phyloP scores from a whole-genome alignment of 92 coral and sea anemone genomes.

The Blastomussa wellsi region DNA sequence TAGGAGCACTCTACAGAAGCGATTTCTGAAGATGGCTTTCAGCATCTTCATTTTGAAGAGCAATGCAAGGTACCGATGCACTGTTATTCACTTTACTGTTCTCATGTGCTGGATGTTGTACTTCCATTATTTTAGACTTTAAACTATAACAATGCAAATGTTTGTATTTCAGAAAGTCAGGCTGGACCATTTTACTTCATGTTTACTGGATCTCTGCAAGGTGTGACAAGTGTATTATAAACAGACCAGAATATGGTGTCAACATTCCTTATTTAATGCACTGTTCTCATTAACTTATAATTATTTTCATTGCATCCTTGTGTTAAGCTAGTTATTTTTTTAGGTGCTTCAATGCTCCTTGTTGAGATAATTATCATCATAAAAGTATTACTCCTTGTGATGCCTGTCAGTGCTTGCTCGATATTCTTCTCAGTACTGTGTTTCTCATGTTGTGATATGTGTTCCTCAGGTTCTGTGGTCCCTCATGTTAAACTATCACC shows the following conservation, averaged over 20 bases:
- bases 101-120: not conserved
- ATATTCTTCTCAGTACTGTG: not conserved
- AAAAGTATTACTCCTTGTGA: too few species aligned
- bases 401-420: not conserved
- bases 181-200: constrained; percentile 77
- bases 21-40: constrained; percentile 83
- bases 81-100: not conserved
- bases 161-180: constrained; percentile 76
- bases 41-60: constrained; percentile 91
- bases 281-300: too few species aligned
- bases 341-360: too few species aligned
- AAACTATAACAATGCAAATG: not conserved
- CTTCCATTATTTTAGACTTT: not conserved
- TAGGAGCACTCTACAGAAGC: constrained; percentile 76
- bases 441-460: not conserved
- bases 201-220: constrained; percentile 93
- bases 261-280: too few species aligned
- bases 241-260: too few species aligned
- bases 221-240: constrained; percentile 32
- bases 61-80: constrained; percentile 75
- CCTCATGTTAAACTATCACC: constrained; percentile 93
- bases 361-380: too few species aligned
- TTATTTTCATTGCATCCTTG: too few species aligned
- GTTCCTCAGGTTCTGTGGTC: constrained; percentile 82
- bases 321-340: too few species aligned